Percentiles rank a stretch among this genome's conserved stretches.
These are phyloP conservation scores for Paradisaea rubra DNA, from an alignment of 2,113 vertebrate species.

Conservation along the genomic window DNA sequence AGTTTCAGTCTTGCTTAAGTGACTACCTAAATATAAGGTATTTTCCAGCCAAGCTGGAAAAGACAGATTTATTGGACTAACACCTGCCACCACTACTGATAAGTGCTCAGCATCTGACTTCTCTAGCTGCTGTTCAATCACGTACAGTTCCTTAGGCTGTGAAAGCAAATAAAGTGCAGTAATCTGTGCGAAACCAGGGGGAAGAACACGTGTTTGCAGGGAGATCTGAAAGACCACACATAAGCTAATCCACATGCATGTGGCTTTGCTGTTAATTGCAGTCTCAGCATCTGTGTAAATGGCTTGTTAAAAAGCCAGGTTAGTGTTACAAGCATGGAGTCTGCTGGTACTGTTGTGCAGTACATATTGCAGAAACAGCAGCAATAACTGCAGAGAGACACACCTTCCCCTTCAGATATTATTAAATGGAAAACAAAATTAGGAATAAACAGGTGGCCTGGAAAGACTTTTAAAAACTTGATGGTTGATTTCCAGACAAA, in stretches of 20 bases:
- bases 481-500: neutral
- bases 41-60: neutral
- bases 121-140: constrained; percentile 7
- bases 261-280: neutral
- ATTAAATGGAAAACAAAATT: neutral
- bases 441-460: neutral
- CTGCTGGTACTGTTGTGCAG: neutral
- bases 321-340: neutral
- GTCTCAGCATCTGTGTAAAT: neutral
- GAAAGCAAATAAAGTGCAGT: constrained; percentile 4
- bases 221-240: neutral
- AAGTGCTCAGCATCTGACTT: constrained; percentile 7
- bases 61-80: neutral
- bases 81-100: neutral
- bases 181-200: neutral
- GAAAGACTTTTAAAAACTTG: neutral
- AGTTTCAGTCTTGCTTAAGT: neutral
- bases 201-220: neutral
- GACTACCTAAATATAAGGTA: neutral
- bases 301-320: neutral
- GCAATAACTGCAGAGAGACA: neutral
- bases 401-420: neutral
- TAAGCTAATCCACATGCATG: neutral
- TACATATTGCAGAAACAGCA: neutral
- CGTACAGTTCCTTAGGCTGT: neutral